Conservation (phyloP, 2,888 invertebrate genomes). For the Ceriagrion tenellum region DNA sequence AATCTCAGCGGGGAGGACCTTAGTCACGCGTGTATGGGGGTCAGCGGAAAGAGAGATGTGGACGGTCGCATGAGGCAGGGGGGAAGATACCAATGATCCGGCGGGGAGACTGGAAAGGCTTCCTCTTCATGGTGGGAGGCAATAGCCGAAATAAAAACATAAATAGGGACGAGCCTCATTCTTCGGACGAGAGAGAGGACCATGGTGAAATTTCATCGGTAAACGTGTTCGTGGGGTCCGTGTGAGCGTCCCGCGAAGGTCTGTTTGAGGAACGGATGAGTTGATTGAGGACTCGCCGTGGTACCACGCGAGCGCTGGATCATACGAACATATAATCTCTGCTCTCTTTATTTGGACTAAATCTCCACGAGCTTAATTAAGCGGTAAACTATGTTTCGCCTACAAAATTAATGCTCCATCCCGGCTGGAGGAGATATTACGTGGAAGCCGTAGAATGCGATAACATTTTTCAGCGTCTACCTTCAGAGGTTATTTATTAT, state of each 20-base stretch:
- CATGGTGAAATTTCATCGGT: background rate
- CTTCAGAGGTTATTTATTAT: no score
- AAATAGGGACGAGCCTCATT: background rate
- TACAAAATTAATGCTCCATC: no score
- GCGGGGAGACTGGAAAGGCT: background rate
- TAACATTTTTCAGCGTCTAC: no score
- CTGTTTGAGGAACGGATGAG: background rate
- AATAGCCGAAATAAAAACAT: background rate
- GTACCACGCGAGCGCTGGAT: background rate
- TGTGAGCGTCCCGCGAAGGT: background rate
- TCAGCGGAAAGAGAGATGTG: background rate
- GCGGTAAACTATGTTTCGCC: no score
- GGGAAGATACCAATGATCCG: background rate
- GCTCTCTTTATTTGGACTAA: no score
- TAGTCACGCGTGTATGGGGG: background rate
- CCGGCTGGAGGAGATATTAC: no score
- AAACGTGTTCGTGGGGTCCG: background rate
- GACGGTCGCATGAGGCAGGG: background rate
- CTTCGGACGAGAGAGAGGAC: background rate
- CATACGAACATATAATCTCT: background rate
- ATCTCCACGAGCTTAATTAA: no score
- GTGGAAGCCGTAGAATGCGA: no score
- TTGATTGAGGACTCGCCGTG: background rate
- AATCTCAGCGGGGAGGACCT: constrained; percentile 16
- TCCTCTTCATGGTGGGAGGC: background rate